Evolutionary conservation across 2,113 vertebrate genomes (phyloP).

Genomic region (Paracanthobrama guichenoti): DNA sequence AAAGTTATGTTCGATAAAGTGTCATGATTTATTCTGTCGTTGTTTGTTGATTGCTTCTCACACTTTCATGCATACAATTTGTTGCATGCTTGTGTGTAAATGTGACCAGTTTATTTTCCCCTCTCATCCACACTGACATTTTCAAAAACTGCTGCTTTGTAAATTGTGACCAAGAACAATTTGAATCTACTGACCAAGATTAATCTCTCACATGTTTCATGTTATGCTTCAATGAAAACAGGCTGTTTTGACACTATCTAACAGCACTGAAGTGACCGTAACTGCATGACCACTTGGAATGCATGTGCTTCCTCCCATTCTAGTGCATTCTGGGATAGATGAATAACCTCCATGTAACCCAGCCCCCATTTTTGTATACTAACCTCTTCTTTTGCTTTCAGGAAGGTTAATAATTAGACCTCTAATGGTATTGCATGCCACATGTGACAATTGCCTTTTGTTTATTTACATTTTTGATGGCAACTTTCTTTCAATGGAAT

Average conservation of each 20-base stretch:
- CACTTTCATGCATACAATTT: conserved; percentile 27
- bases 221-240: conserved; percentile 37
- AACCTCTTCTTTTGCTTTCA: conserved; percentile 71
- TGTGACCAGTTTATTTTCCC: conserved; percentile 12
- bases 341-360: conserved; percentile 52
- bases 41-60: conserved; percentile 36
- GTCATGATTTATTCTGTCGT: conserved; percentile 68
- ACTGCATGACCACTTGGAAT: conserved; percentile 66
- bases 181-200: not conserved
- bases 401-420: conserved; percentile 63
- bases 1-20: conserved; percentile 68
- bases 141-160: not conserved
- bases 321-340: conserved; percentile 58
- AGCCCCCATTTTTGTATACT: conserved; percentile 59
- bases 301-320: conserved; percentile 62
- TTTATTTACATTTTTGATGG: conserved; percentile 46
- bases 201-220: conserved; percentile 24
- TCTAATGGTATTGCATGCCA: conserved; percentile 74
- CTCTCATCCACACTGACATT: not conserved
- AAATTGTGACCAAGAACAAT: not conserved
- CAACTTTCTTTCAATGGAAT: conserved; percentile 29
- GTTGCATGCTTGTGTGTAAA: conserved; percentile 27
- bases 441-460: conserved; percentile 54
- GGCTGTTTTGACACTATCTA: conserved; percentile 45
- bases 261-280: conserved; percentile 44